Evolutionary conservation across 2,888 invertebrate genomes (phyloP).

Genomic region (Ochropleura plecta): DNA sequence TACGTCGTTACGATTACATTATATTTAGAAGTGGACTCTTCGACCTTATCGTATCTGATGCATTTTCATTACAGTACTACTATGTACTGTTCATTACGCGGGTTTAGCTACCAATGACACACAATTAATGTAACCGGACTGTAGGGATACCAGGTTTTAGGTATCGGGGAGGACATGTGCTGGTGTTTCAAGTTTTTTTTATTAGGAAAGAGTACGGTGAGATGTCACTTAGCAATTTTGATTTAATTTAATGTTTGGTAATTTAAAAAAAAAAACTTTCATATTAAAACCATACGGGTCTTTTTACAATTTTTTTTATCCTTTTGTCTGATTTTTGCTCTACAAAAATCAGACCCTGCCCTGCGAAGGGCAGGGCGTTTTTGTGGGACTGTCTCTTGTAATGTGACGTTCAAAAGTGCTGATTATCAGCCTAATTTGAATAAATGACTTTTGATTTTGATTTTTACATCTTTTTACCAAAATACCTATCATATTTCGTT

Average conservation of each 20-base stretch:
- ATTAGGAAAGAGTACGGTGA: background rate
- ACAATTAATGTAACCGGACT: constrained; percentile 62
- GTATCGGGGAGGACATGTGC: constrained; percentile 15
- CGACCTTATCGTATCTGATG: constrained; percentile 57
- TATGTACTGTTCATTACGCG: constrained; percentile 63
- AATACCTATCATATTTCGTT: background rate
- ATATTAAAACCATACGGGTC: background rate
- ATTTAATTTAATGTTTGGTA: too few relatives aligned
- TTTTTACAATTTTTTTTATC: background rate
- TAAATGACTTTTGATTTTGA: too few relatives aligned
- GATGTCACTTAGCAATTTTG: too few relatives aligned
- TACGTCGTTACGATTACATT: constrained; percentile 38
- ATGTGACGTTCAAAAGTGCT: too few relatives aligned
- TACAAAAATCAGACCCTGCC: too few relatives aligned
- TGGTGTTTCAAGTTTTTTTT: background rate
- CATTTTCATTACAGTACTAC: constrained; percentile 67
- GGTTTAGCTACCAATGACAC: constrained; percentile 62
- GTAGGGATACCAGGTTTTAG: constrained; percentile 39
- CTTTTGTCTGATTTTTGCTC: background rate
- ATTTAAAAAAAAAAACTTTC: background rate
- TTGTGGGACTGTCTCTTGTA: too few relatives aligned
- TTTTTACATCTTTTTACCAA: background rate
- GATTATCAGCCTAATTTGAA: too few relatives aligned
- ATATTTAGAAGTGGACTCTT: constrained; percentile 37
- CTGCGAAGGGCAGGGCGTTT: too few relatives aligned